Percentiles rank a stretch among this genome's conserved stretches.
Conservation (phyloP, 2,888 invertebrate species). For the Onthophagus sagittarius region DNA sequence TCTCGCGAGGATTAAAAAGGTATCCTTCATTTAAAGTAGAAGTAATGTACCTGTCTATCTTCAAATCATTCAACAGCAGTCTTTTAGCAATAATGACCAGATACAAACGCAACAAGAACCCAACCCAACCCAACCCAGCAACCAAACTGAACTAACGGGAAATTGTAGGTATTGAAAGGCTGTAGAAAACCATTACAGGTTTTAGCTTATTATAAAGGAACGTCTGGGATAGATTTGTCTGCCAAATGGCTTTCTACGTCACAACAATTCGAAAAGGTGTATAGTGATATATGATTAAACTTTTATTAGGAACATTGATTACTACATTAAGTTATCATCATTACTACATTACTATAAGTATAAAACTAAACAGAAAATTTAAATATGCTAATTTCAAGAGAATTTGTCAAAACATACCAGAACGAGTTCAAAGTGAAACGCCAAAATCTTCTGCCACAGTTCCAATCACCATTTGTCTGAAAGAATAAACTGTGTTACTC, state of each 20-base stretch:
- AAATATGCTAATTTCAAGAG: conserved; percentile 25
- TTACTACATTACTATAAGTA: too few relatives aligned
- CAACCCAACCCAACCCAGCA: conserved; percentile 6
- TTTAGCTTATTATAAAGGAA: too few relatives aligned
- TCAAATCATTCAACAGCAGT: conserved; percentile 2
- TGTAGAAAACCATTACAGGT: too few relatives aligned
- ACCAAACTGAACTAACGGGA: conserved; percentile 10
- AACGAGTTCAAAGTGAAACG: background rate
- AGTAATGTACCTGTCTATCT: conserved; percentile 26
- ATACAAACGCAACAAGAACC: conserved; percentile 2
- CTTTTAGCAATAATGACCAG: background rate
- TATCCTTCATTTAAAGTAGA: background rate
- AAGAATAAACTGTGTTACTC: background rate
- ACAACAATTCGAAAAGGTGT: background rate
- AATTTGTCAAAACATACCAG: background rate
- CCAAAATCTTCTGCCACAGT: too few relatives aligned
- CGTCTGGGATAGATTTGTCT: conserved; percentile 36
- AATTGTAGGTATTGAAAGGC: conserved; percentile 3
- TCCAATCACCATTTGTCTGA: background rate
- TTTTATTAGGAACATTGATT: conserved; percentile 26
- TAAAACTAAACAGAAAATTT: conserved; percentile 27
- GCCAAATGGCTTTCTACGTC: conserved; percentile 16
- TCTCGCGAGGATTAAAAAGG: too few relatives aligned
- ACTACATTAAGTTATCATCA: too few relatives aligned
- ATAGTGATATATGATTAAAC: conserved; percentile 29